Conservation (phyloP, 2,797 vertebrate species). For the Typhlichthys subterraneus region DNA sequence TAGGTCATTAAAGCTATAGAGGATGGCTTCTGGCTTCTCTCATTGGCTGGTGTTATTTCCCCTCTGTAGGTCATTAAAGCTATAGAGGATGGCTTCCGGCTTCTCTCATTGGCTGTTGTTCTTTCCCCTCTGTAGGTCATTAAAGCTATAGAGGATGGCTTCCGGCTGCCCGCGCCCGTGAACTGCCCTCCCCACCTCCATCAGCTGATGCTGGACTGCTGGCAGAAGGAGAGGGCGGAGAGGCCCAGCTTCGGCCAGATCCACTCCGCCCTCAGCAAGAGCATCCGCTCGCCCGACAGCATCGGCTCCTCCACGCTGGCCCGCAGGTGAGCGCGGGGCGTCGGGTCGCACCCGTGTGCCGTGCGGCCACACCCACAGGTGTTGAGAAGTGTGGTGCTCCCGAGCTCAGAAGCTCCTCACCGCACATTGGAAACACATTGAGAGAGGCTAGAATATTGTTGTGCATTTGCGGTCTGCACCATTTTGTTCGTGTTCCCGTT, state of each 20-base stretch:
- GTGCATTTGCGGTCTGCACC: too few relatives aligned
- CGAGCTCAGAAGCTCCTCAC: too few relatives aligned
- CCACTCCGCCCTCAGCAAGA: conserved; percentile 87
- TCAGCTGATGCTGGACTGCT: conserved; percentile 92
- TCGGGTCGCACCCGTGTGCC: too few relatives aligned
- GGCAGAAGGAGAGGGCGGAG: conserved; percentile 90
- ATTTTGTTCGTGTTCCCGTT: too few relatives aligned
- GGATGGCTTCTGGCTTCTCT: not conserved
- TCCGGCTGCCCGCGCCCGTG: conserved; percentile 89
- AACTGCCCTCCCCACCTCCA: conserved; percentile 86
- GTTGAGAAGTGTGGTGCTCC: too few relatives aligned
- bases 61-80: too few relatives aligned
- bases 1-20: too few relatives aligned
- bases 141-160: conserved; percentile 94
- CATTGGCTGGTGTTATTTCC: too few relatives aligned
- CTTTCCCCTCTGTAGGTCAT: conserved; percentile 79
- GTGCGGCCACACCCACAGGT: too few relatives aligned
- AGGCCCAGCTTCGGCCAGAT: conserved; percentile 92
- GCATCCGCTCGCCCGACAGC: conserved; percentile 84
- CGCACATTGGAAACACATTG: too few relatives aligned
- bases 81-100: not conserved
- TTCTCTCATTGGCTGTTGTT: not conserved
- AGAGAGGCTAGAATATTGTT: too few relatives aligned
- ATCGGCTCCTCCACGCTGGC: conserved; percentile 75
- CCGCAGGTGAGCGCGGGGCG: conserved; percentile 63